Conservation (phyloP, 2,888 invertebrate genomes). For the Epirrhoe alternata region DNA sequence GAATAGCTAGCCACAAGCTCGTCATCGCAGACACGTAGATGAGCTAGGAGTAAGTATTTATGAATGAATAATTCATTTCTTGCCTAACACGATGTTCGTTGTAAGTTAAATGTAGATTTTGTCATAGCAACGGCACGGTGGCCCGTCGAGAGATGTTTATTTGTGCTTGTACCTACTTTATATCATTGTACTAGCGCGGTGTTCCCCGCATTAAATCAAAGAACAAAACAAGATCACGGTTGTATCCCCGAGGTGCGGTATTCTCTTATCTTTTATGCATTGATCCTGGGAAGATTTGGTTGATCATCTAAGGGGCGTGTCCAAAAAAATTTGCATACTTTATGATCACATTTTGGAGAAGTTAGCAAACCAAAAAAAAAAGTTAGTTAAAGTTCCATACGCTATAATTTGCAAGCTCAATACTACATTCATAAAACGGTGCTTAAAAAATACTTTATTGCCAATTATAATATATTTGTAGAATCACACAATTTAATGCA, state of each 20-base stretch:
- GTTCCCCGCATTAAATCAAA: not conserved
- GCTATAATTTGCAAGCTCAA: no score
- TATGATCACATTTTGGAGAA: no score
- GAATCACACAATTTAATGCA: constrained; percentile 8
- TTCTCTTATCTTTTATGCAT: no score
- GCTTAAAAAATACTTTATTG: no score
- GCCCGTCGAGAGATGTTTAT: not conserved
- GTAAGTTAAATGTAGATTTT: constrained; percentile 30
- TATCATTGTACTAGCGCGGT: not conserved
- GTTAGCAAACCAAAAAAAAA: no score
- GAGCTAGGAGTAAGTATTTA: constrained; percentile 28
- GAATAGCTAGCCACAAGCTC: constrained; percentile 7
- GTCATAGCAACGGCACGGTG: constrained; percentile 7
- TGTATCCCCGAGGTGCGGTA: no score
- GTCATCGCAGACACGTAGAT: constrained; percentile 24
- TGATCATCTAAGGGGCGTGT: no score
- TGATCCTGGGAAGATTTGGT: no score
- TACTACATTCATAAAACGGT: no score
- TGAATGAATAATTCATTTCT: constrained; percentile 33
- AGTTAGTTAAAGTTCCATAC: no score
- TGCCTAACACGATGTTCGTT: constrained; percentile 28
- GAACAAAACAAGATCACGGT: no score
- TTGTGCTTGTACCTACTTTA: not conserved
- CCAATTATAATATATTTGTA: constrained; percentile 8
- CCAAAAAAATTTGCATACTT: no score